These are phyloP conservation scores for Parnassius apollo DNA, from an alignment of 2,888 invertebrate species.

Conservation along the genomic window DNA sequence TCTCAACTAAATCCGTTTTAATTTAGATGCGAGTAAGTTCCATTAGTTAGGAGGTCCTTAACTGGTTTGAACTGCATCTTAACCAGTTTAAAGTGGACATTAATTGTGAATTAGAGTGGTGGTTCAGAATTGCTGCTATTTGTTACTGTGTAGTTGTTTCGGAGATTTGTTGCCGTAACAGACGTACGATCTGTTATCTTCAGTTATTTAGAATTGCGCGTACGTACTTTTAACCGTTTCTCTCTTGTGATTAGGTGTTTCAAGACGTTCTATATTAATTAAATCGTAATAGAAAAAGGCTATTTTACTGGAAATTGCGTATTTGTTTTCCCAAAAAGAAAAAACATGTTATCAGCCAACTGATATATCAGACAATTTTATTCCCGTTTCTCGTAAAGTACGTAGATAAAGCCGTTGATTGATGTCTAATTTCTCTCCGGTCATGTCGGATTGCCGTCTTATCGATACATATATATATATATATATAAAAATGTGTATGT, in stretches of 20 bases:
- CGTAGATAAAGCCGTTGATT: too few relatives aligned
- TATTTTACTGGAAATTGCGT: too few relatives aligned
- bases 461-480: too few relatives aligned
- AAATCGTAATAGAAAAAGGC: too few relatives aligned
- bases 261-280: background rate
- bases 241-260: constrained; percentile 5
- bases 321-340: too few relatives aligned
- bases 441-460: too few relatives aligned
- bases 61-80: constrained; percentile 54
- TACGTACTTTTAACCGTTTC: background rate
- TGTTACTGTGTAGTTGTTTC: constrained; percentile 51
- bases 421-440: too few relatives aligned
- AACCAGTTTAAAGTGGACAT: constrained; percentile 46
- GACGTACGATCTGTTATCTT: constrained; percentile 31
- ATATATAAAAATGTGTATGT: too few relatives aligned
- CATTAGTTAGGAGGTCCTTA: constrained; percentile 36
- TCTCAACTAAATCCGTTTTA: constrained; percentile 29
- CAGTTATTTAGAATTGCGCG: constrained; percentile 29
- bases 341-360: too few relatives aligned
- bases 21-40: constrained; percentile 28
- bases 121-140: constrained; percentile 50
- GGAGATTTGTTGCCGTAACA: constrained; percentile 38
- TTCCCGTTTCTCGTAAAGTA: too few relatives aligned
- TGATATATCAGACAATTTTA: too few relatives aligned
- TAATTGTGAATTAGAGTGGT: constrained; percentile 62